phyloP scores from a whole-genome alignment of 2,888 invertebrate genomes.

The Acheta domesticus region DNA sequence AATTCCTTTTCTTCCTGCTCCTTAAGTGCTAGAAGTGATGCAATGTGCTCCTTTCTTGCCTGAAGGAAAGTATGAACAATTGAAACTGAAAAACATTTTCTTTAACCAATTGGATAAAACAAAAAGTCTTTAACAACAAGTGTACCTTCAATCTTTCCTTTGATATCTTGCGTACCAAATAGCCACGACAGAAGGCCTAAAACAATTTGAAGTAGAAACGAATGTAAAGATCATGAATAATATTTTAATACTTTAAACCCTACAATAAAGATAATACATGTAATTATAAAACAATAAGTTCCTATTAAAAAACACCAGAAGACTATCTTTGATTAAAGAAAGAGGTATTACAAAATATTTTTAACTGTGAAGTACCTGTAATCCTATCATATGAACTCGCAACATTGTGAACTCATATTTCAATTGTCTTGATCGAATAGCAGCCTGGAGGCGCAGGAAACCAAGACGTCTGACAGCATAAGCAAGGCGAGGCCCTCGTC shows the following conservation, averaged over 20 bases:
- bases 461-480: constrained; percentile 72
- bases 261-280: too few relatives aligned
- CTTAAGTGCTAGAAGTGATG: constrained; percentile 54
- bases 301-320: too few relatives aligned
- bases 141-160: constrained; percentile 55
- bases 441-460: constrained; percentile 80
- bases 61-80: background rate
- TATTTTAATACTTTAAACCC: background rate
- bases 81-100: too few relatives aligned
- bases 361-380: constrained; percentile 56
- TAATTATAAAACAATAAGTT: too few relatives aligned
- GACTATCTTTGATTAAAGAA: too few relatives aligned
- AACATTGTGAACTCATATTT: constrained; percentile 68
- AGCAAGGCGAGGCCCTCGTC: constrained; percentile 65
- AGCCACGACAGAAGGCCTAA: constrained; percentile 69
- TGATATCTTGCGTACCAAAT: constrained; percentile 55
- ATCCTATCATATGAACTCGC: constrained; percentile 62
- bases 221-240: background rate
- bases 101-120: too few relatives aligned
- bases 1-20: constrained; percentile 60
- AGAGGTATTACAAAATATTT: too few relatives aligned
- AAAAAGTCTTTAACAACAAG: background rate
- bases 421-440: constrained; percentile 70
- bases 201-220: constrained; percentile 23
- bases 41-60: constrained; percentile 43